phyloP scores from a whole-genome alignment of 2,888 invertebrate genomes.

The Dione vanillae region DNA sequence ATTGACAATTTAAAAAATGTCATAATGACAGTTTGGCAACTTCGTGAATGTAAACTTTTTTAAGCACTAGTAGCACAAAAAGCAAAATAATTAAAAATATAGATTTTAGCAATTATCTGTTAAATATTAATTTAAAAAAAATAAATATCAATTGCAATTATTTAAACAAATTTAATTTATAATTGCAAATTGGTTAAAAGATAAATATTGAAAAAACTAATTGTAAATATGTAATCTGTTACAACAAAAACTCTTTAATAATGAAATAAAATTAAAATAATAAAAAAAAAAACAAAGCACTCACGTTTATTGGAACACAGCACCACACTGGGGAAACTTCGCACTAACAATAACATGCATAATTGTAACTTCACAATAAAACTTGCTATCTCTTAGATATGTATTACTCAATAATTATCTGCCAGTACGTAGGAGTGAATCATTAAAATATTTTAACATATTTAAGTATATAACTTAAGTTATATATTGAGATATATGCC shows the following conservation, averaged over 20 bases:
- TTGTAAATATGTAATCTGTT: not conserved
- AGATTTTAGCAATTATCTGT: not conserved
- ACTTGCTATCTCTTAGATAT: conserved; percentile 20
- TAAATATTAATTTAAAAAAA: not conserved
- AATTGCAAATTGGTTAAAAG: not conserved
- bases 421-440: not conserved
- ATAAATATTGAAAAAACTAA: not conserved
- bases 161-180: not conserved
- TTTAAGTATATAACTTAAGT: too few relatives aligned
- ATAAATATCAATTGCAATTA: not conserved
- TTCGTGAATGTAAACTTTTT: not conserved
- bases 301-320: conserved; percentile 35
- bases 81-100: not conserved
- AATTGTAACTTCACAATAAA: conserved; percentile 13
- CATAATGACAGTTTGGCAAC: too few relatives aligned
- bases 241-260: not conserved
- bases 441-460: not conserved
- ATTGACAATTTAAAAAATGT: too few relatives aligned
- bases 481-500: not conserved
- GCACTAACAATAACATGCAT: conserved; percentile 14
- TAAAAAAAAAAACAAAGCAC: conserved; percentile 19
- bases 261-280: not conserved
- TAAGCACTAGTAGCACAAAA: not conserved
- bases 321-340: conserved; percentile 22
- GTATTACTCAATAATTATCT: conserved; percentile 3